phyloP scores from a whole-genome alignment of 2,888 invertebrate species.

The Tolmerus cingulatus region DNA sequence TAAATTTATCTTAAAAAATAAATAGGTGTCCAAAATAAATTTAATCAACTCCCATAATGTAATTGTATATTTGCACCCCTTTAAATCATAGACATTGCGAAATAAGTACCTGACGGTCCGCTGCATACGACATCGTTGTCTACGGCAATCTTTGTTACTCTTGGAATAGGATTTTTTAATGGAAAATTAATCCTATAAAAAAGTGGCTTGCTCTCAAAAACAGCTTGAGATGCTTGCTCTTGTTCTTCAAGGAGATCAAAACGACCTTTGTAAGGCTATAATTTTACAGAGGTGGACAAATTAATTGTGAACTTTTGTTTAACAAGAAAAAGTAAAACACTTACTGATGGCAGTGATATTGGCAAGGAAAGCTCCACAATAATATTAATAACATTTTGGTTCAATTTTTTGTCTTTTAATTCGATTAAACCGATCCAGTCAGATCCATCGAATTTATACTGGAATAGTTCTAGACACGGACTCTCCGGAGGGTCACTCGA shows the following conservation, averaged over 20 bases:
- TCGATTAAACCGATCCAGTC: constrained; percentile 63
- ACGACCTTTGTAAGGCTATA: constrained; percentile 65
- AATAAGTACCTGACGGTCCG: constrained; percentile 56
- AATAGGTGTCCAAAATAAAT: no score
- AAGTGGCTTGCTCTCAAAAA: constrained; percentile 60
- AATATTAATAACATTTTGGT: constrained; percentile 48
- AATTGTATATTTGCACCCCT: no score
- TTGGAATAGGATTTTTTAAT: constrained; percentile 67
- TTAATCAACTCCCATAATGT: no score
- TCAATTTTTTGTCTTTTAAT: constrained; percentile 55
- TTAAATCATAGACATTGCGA: background rate
- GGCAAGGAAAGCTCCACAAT: background rate
- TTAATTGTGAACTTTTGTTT: no score
- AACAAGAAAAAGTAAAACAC: no score
- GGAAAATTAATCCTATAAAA: constrained; percentile 70
- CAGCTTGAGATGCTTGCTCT: constrained; percentile 48
- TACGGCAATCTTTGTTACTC: constrained; percentile 66
- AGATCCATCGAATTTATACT: constrained; percentile 62
- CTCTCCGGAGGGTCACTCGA: background rate
- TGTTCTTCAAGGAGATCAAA: constrained; percentile 62
- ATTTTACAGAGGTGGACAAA: no score
- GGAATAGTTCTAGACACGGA: constrained; percentile 61
- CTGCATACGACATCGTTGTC: constrained; percentile 64
- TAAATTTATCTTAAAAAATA: no score
- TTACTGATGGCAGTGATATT: background rate